Conservation (phyloP, 30 jellyfish, hydroid and myxozoan genomes). For the Aurelia aurita region DNA sequence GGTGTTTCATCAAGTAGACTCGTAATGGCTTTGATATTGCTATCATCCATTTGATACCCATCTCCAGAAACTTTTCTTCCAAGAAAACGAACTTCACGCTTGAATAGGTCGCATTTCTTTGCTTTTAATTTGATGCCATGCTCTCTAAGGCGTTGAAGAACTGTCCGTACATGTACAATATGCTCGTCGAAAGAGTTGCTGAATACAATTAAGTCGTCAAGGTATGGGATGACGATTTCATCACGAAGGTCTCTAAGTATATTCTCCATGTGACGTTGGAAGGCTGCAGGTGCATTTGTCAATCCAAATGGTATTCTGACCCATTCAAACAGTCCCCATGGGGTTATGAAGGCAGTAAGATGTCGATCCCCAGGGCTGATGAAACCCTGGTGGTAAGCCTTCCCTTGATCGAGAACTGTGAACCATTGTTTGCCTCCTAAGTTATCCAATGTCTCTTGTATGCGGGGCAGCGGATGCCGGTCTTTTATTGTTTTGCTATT, state of each 20-base stretch:
- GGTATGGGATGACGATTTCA: conserved; percentile 51
- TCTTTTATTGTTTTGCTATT: conserved; percentile 39
- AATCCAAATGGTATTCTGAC: conserved; percentile 63
- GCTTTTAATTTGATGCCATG: conserved; percentile 43
- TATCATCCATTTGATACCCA: conserved; percentile 50
- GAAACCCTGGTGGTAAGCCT: too few relatives aligned
- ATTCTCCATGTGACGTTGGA: conserved; percentile 56
- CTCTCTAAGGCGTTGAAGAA: conserved; percentile 7
- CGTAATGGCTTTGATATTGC: conserved; percentile 30
- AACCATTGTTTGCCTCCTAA: too few relatives aligned
- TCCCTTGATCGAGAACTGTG: too few relatives aligned
- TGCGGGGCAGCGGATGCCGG: conserved; percentile 64
- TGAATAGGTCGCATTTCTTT: conserved; percentile 19
- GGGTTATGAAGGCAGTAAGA: conserved; percentile 69
- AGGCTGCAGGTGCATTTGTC: conserved; percentile 61
- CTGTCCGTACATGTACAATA: conserved; percentile 18
- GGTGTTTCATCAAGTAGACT: conserved; percentile 24
- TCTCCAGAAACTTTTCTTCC: conserved; percentile 48
- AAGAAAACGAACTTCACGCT: conserved; percentile 39
- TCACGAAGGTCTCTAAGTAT: conserved; percentile 34
- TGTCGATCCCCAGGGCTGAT: conserved; percentile 10
- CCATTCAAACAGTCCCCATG: conserved; percentile 80
- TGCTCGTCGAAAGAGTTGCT: conserved; percentile 7
- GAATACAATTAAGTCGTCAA: conserved; percentile 38
- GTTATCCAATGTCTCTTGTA: conserved; percentile 43